Conservation (phyloP, 2,797 vertebrate species). For the Takifugu rubripes region DNA sequence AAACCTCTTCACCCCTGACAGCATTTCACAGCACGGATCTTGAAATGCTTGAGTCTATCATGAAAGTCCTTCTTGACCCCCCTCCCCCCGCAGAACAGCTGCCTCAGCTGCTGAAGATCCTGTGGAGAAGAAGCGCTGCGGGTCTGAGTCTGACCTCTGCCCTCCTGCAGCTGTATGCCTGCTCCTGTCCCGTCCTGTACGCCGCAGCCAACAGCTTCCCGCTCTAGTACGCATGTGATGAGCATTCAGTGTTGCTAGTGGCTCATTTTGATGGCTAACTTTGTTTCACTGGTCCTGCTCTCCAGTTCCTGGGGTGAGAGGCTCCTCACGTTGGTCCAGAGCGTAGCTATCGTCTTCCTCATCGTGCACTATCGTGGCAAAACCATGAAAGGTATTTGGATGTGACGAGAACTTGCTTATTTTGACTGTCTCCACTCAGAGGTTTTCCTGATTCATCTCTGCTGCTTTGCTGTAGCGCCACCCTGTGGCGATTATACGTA, state of each 20-base stretch:
- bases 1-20: too few relatives aligned
- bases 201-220: conserved; percentile 77
- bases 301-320: conserved; percentile 85
- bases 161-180: conserved; percentile 77
- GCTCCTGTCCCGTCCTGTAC: conserved; percentile 77
- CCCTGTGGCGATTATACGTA: conserved; percentile 16
- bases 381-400: conserved; percentile 66
- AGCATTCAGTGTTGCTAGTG: background rate
- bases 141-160: conserved; percentile 78
- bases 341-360: conserved; percentile 74
- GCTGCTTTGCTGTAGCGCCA: conserved; percentile 15
- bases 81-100: conserved; percentile 72
- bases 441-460: background rate
- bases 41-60: too few relatives aligned
- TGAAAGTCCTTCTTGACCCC: background rate
- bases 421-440: background rate
- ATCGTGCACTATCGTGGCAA: conserved; percentile 74
- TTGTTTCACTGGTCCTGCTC: background rate
- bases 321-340: conserved; percentile 76
- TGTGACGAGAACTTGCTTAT: too few relatives aligned
- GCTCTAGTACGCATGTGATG: conserved; percentile 68
- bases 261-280: background rate
- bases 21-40: too few relatives aligned
- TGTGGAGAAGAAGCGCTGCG: conserved; percentile 71
- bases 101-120: conserved; percentile 79